A percentile compares a stretch with the other conserved stretches of the same genome.
phyloP scores from a whole-genome alignment of 2,888 invertebrate species.

The Limnephilus auricula region DNA sequence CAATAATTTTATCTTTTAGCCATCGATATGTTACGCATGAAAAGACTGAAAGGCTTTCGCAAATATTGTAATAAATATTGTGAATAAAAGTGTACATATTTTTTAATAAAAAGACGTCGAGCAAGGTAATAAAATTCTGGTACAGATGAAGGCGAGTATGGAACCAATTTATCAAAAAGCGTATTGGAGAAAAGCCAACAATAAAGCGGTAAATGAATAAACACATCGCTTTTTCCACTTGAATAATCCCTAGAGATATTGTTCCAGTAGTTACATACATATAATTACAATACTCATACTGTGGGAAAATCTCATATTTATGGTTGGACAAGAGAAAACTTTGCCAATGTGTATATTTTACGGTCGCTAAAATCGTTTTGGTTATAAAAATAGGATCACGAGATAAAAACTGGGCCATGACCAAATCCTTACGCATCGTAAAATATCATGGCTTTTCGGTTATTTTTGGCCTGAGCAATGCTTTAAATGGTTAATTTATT shows the following conservation, averaged over 20 bases:
- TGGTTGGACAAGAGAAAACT: background rate
- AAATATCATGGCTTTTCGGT: background rate
- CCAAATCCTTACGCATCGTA: background rate
- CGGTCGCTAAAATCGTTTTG: conserved; percentile 2
- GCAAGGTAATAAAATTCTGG: background rate
- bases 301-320: background rate
- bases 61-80: background rate
- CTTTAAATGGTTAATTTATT: background rate
- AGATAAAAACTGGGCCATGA: background rate
- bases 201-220: conserved; percentile 55
- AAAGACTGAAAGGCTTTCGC: background rate
- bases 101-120: background rate
- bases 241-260: conserved; percentile 35
- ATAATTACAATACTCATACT: background rate
- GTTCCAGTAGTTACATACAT: conserved; percentile 11
- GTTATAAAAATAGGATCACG: background rate
- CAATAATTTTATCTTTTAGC: background rate
- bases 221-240: conserved; percentile 47
- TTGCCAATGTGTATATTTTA: background rate
- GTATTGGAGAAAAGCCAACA: conserved; percentile 46
- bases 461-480: background rate
- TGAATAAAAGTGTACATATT: background rate
- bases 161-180: conserved; percentile 32
- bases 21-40: background rate
- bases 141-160: conserved; percentile 17